A percentile compares a stretch with the other conserved stretches of the same genome.
Evolutionary conservation across 2,113 vertebrate species (phyloP).

Genomic region (Herpetotheres cachinnans): DNA sequence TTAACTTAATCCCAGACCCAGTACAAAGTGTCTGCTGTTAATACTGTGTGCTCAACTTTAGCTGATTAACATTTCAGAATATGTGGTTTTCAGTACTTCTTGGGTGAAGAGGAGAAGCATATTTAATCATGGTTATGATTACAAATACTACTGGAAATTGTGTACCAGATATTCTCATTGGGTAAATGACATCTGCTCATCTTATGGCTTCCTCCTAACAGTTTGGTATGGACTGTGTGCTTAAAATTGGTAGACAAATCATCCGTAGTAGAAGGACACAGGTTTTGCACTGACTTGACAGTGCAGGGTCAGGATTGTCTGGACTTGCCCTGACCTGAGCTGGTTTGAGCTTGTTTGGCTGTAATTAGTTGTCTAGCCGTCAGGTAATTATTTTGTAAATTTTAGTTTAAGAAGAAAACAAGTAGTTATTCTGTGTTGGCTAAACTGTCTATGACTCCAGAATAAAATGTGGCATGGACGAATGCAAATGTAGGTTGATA

Average conservation of each 20-base stretch:
- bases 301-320: neutral
- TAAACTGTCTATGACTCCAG: neutral
- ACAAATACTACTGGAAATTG: neutral
- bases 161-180: neutral
- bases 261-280: fast-evolving
- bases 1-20: neutral
- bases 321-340: neutral
- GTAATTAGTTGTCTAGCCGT: neutral
- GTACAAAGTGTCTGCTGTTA: neutral
- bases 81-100: neutral
- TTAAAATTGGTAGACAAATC: neutral
- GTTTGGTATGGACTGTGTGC: neutral
- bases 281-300: neutral
- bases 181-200: neutral
- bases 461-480: neutral
- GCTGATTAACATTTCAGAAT: neutral
- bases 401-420: neutral
- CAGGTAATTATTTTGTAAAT: neutral
- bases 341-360: neutral
- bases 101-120: neutral
- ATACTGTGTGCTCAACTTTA: neutral
- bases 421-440: neutral
- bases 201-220: neutral
- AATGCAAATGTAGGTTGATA: neutral
- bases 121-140: neutral